These are phyloP conservation scores for Engystomops pustulosus DNA, from an alignment of 2,113 vertebrate genomes.

Conservation along the genomic window DNA sequence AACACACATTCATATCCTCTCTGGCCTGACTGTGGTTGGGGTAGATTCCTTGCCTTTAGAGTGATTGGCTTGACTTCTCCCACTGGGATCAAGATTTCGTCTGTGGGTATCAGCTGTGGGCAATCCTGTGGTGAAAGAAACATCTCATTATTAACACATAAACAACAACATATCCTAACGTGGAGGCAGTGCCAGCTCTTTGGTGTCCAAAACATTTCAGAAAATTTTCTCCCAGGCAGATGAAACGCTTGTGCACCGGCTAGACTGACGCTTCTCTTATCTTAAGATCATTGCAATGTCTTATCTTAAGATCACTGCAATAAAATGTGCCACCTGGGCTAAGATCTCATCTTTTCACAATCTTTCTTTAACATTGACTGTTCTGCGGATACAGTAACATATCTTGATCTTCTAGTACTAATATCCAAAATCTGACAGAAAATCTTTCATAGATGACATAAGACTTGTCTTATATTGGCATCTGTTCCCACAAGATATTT, in stretches of 20 bases:
- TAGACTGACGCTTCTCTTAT: no score
- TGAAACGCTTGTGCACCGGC: not conserved
- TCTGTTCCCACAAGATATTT: not conserved
- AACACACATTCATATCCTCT: constrained; percentile 96
- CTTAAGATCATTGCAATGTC: no score
- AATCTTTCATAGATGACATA: no score
- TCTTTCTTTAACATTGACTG: no score
- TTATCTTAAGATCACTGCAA: not conserved
- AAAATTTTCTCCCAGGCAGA: not conserved
- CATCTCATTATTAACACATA: not conserved
- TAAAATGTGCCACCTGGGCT: no score
- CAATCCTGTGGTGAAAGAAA: constrained; percentile 80
- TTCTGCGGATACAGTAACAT: no score
- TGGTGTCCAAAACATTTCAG: not conserved
- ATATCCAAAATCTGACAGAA: no score
- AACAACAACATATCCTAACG: not conserved
- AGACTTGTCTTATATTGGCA: not conserved
- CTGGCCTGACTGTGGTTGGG: constrained; percentile 96
- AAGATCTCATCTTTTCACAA: no score
- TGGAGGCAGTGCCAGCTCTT: not conserved
- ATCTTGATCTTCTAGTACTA: no score
- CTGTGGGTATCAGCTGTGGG: constrained; percentile 92
- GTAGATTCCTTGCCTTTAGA: constrained; percentile 92
- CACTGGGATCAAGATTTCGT: constrained; percentile 94
- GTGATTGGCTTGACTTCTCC: constrained; percentile 97